Conservation (phyloP, 2,113 vertebrate species). For the Monopterus albus region DNA sequence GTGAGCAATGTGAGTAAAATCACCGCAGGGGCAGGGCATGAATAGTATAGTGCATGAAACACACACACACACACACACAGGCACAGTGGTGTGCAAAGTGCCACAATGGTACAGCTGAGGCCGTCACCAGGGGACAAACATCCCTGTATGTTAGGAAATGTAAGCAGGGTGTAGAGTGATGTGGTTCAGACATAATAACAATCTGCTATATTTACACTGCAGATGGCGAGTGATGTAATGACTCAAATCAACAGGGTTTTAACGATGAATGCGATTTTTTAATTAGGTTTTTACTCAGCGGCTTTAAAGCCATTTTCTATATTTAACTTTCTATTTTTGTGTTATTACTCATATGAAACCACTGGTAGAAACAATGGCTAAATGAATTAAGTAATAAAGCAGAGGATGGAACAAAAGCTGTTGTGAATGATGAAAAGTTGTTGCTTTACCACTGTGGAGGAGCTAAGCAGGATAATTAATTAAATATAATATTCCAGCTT, state of each 20-base stretch:
- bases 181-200: constrained; percentile 17
- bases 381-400: background rate
- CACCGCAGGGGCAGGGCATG: constrained; percentile 64
- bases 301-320: background rate
- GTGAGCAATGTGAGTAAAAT: constrained; percentile 65
- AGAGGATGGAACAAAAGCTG: too few relatives aligned
- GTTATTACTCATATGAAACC: constrained; percentile 14
- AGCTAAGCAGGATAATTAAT: background rate
- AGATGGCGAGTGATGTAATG: constrained; percentile 13
- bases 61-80: constrained; percentile 38
- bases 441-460: background rate
- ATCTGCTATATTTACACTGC: constrained; percentile 33
- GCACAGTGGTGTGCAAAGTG: constrained; percentile 12
- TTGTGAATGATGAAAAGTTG: background rate
- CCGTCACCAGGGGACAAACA: constrained; percentile 18
- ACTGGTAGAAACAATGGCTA: background rate
- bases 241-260: background rate
- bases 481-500: background rate
- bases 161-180: constrained; percentile 15
- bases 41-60: constrained; percentile 48
- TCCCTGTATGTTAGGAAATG: constrained; percentile 15
- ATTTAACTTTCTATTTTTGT: background rate
- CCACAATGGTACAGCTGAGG: constrained; percentile 34
- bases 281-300: constrained; percentile 10
- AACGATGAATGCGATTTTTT: background rate